A percentile compares a stretch with the other conserved stretches of the same genome.
phyloP scores from a whole-genome alignment of 2,113 vertebrate species.

The Erythrolamprus reginae region DNA sequence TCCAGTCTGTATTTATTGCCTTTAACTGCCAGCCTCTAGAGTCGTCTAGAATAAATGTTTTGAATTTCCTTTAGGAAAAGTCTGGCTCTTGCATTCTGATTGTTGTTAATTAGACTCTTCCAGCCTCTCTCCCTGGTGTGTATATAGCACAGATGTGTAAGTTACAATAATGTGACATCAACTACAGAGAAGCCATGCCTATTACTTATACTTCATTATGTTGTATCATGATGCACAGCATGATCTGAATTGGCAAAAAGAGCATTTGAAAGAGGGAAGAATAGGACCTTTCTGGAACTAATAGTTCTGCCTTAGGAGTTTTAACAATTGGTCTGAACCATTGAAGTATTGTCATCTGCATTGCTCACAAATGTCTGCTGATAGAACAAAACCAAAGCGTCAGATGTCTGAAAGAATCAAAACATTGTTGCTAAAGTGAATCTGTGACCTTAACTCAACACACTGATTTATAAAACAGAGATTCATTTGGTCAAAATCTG shows the following conservation, averaged over 20 bases:
- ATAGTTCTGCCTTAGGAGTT: fast-evolving
- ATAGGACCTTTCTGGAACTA: fast-evolving
- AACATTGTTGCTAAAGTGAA: neutral
- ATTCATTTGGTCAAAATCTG: neutral
- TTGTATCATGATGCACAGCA: fast-evolving
- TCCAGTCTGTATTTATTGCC: conserved; percentile 60
- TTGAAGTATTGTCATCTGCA: neutral
- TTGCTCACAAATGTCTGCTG: neutral
- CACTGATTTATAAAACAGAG: neutral
- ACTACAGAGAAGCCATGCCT: conserved; percentile 22
- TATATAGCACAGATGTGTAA: neutral
- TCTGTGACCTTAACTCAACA: neutral
- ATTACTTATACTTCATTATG: neutral
- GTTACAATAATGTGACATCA: conserved; percentile 25
- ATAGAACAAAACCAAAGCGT: neutral
- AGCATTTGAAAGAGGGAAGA: fast-evolving
- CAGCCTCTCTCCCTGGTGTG: neutral
- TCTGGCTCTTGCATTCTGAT: conserved; percentile 49
- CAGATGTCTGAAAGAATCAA: neutral
- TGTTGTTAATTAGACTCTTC: conserved; percentile 1
- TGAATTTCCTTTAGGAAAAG: conserved; percentile 46
- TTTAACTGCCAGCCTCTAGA: conserved; percentile 42
- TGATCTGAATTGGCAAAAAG: neutral
- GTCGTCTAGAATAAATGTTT: conserved; percentile 65
- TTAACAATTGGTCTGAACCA: neutral